phyloP scores from a whole-genome alignment of 2,888 invertebrate genomes.

The Meganola albula region DNA sequence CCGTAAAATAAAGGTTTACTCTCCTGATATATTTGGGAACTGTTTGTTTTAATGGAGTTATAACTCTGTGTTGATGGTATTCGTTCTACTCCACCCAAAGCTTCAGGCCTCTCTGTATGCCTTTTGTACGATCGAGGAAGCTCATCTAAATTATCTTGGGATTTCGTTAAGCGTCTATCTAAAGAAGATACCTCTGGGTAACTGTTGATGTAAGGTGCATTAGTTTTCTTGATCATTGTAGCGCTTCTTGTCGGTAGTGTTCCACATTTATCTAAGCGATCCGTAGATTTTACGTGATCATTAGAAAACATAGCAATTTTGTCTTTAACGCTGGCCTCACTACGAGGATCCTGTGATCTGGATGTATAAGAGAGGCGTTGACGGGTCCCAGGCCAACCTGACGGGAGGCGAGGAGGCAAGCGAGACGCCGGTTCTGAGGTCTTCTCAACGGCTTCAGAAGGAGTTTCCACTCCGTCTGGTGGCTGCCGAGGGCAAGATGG shows the following conservation, averaged over 20 bases:
- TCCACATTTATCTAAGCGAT: constrained; percentile 62
- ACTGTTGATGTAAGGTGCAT: constrained; percentile 41
- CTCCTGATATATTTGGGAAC: constrained; percentile 36
- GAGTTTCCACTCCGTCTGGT: constrained; percentile 90
- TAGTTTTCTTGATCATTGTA: constrained; percentile 49
- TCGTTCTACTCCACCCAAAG: constrained; percentile 71
- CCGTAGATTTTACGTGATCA: constrained; percentile 57
- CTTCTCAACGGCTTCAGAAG: constrained; percentile 81
- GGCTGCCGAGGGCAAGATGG: constrained; percentile 84
- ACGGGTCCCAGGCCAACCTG: constrained; percentile 47
- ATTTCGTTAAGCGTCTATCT: constrained; percentile 67
- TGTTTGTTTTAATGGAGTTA: constrained; percentile 35
- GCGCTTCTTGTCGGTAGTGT: constrained; percentile 53
- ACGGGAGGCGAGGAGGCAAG: constrained; percentile 52
- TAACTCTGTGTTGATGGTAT: constrained; percentile 36
- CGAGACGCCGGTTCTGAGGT: constrained; percentile 57
- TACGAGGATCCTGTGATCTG: constrained; percentile 85
- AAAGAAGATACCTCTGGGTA: constrained; percentile 58
- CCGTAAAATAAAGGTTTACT: constrained; percentile 67
- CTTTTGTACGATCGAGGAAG: constrained; percentile 59
- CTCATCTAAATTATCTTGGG: constrained; percentile 74
- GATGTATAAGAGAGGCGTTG: constrained; percentile 64
- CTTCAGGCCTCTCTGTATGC: constrained; percentile 62
- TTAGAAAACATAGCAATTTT: constrained; percentile 92
- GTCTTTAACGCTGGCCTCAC: constrained; percentile 88